Base-by-base conservation (phyloP, 2,113 vertebrate genomes). In the Tringa solitaria region DNA sequence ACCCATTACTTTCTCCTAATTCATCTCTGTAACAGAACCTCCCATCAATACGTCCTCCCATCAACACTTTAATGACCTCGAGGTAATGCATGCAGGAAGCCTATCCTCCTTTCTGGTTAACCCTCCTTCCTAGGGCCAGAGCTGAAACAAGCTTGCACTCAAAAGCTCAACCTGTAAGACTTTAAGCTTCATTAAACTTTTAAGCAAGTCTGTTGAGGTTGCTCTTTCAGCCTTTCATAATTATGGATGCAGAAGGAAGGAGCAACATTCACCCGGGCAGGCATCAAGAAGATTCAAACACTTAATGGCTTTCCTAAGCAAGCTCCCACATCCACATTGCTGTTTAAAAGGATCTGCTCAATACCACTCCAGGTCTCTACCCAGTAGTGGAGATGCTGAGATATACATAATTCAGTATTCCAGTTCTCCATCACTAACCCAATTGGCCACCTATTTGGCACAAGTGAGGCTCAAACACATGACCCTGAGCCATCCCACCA, bases 161-260 rank as follows among this genome's bases (percentile, higher is more conserved):
- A 90, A 86, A 30, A 81, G 87, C 56, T 51, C n/a, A 12, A 48
- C 60, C 78, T 82, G 63, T 60, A 75, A 94, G 88, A 87, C 37
- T 78, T 95, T 11, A 60, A 84, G 84, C 75, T 72, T 97, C 98
- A 98, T 98, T 98, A 98, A 97, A 97, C 27, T 97, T 98, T 98
- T 96, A 98, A 78, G 21, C 57, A 72, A 51, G 70, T 67, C 93
- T 33, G 0, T 10, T 67, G 94, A 96, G 96, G 90, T 26, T 96
- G 78, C 95, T 87, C 77, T 95, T 91, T 93, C 90, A 96, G 95
- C 91, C 84, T 93, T 91, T 84, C 84, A 23, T 93, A 95, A 97
- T 93, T 97, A 94, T 0, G 5, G 85, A 85, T 30, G 63, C 70
- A 96, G 53, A 67, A 89, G 56, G 57, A 95, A 90, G 74, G 82